Evolutionary conservation across 1,140 invertebrate species (phyloP), one percentile per base, ranked within the genome.

Genomic region (Pseudomyrmex flavicornis): DNA sequence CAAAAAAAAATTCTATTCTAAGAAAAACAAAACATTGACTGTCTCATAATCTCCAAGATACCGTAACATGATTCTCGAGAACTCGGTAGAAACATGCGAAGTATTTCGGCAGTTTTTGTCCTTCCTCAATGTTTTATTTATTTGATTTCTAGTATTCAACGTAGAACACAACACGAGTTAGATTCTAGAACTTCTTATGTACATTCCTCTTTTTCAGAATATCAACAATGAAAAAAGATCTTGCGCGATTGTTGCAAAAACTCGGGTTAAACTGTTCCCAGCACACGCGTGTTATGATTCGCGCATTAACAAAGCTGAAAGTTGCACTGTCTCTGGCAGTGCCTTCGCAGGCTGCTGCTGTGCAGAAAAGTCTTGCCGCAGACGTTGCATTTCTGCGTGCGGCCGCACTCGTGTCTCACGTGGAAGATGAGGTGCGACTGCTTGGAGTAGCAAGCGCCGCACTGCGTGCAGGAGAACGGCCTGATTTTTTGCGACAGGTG

Each of bases 331-430:
- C 66, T 82, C 46, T 84, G 87, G 5, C 87, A 90, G 66, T 95
- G 95, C 22, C 94, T 93, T 7, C 92, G 91, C 5, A 95, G 82
- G 66, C 94, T 94, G 76, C 93, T 94, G 58, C 90, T 94, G 56
- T 94, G 93, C 7, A 93, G 90, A 79, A 95, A 95, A 0, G 92
- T 93, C 54, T 95, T 94, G 46, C 91, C 91, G 77, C 95, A 95
- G 12, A 85, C 84, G 4, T 89, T 88, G 76, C 95, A 95, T n/a
- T 91, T 90, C 63, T 92, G 91, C 12, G 91, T 93, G 17, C 87
- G 89, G 2, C 92, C 93, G 52, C 92, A 93, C 13, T 93, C 91
- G 85, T 92, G 90, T 13, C 92, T 90, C 20, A 92, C 84, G 65
- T 93, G 93, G 75, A 91, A 92, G 54, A 91, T 84, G n/a, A 93